Evolutionary conservation across 2,797 vertebrate species (phyloP), one percentile per base, ranked within the genome.

Genomic region (Gallinago nigripennis): DNA sequence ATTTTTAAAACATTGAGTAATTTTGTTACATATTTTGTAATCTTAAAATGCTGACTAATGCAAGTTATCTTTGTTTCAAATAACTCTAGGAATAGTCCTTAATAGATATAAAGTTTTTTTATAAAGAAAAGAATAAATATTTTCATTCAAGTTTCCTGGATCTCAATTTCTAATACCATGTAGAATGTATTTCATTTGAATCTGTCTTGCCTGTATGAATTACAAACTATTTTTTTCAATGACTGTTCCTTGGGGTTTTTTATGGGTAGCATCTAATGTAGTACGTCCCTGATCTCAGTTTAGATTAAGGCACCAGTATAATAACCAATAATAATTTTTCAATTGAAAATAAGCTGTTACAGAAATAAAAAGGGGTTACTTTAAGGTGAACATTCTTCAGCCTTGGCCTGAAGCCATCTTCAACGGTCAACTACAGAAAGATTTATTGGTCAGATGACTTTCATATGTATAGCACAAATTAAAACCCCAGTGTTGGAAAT

Each of bases 361-460:
- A 80, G 66, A 90, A 90, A 90, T 54, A 79, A 56, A 37, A 71
- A 76, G 63, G 51, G 45, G 30, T 91, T 88, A 28, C 71, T 91
- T 91, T 88, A 72, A 88, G 87, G 61, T 89, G 72, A 93, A 46
- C n/a, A 56, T 78, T 92, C 45, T 54, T 85, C 46, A 76, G 7
- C 12, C 51, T 30, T 95, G 91, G 46, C 73, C 88, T 79, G 28
- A 91, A 90, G 58, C 54, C 28, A 61, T 53, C 23, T 91, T 89
- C 46, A 85, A 19, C 17, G 60, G 37, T 85, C 70, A 95, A 6
- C 31, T 60, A 30, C 18, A 61, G 43, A 80, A 84, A 92, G 54
- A 86, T 86, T 88, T 93, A 79, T 82, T 80, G 51, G 48, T 80
- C 45, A 68, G 60, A 83, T 68, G 71, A 89, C 71, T 93, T 93